phyloP scores from a whole-genome alignment of 2,113 vertebrate genomes.

The Malurus alboscapulatus region DNA sequence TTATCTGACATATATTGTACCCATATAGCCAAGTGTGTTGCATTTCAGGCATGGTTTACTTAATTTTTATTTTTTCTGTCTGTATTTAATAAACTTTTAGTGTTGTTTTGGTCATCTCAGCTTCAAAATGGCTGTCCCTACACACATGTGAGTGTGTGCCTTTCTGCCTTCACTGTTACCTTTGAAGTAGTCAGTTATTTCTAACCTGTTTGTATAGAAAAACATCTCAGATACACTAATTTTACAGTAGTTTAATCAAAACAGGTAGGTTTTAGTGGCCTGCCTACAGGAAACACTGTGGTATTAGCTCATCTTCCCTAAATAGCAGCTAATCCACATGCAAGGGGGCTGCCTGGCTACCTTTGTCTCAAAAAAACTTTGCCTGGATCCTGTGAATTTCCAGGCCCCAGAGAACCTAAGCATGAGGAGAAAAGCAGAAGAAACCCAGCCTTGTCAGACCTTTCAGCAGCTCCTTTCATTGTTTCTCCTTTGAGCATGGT shows the following conservation, averaged over 20 bases:
- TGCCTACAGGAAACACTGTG: neutral
- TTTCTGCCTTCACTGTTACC: neutral
- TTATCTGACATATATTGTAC: neutral
- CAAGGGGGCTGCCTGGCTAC: neutral
- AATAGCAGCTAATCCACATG: neutral
- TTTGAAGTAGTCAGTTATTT: neutral
- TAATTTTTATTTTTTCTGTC: neutral
- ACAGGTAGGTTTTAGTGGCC: neutral
- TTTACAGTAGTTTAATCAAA: neutral
- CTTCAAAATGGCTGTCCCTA: neutral
- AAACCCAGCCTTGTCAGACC: accelerated
- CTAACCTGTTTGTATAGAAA: neutral
- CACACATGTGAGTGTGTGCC: accelerated
- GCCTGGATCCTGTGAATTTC: neutral
- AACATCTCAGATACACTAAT: neutral
- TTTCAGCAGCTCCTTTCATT: neutral
- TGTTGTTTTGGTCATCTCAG: neutral
- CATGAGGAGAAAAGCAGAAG: neutral
- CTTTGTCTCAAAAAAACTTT: neutral
- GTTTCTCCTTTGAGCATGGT: neutral
- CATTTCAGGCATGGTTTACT: conserved; percentile 8
- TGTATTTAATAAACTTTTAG: neutral
- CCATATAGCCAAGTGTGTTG: neutral
- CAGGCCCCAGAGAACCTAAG: neutral
- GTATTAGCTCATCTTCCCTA: neutral